Base-by-base conservation (phyloP, 2,888 invertebrate species). In the Lasioglossum calceatum region DNA sequence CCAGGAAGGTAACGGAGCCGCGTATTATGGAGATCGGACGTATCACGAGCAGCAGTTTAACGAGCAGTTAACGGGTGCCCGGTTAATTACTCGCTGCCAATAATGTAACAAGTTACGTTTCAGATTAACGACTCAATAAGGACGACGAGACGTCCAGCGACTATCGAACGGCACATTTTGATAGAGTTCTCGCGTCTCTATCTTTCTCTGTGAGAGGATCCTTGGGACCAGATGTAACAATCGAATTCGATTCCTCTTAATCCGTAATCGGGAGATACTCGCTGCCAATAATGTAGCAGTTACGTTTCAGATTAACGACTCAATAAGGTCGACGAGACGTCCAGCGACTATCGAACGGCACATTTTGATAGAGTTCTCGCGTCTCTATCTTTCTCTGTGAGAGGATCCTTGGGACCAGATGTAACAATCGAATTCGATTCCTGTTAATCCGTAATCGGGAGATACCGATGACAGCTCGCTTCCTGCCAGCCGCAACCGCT, bases 61-160 rank as follows among this genome's bases (percentile, higher is more conserved):
- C 91, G 90, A 92, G 89, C 89, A 86, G 90, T 91, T 92, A 90
- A 92, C 88, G 79, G 90, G 85, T 88, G 79, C 87, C 80, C 85
- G 89, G 86, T 90, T 91, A 92, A 93, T 92, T 90, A 91, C 87
- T 84, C 87, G 89, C 84, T 91, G 88, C 87, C 89, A 88, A 89
- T 91, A 90, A 85, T 77, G 72, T 36, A 81, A 74, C 67, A 36
- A 87, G 85, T 85, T 86, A 86, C 75, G 79, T 79, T 85, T 85
- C 79, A 36, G 76, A 78, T 85, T 87, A 90, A 91, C 87, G 83
- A 83, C 84, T 91, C 85, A 87, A 91, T 90, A 84, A 67, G 77
- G 32, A 64, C 58, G 74, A 10, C 36, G 42, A 39, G 73, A 73
- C 71, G 74, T 77, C 44, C 5, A 36, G 23, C 19, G 19, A 3